Evolutionary conservation across 1,140 invertebrate species (phyloP), one percentile per base, ranked within the genome.

Genomic region (Ruditapes philippinarum): DNA sequence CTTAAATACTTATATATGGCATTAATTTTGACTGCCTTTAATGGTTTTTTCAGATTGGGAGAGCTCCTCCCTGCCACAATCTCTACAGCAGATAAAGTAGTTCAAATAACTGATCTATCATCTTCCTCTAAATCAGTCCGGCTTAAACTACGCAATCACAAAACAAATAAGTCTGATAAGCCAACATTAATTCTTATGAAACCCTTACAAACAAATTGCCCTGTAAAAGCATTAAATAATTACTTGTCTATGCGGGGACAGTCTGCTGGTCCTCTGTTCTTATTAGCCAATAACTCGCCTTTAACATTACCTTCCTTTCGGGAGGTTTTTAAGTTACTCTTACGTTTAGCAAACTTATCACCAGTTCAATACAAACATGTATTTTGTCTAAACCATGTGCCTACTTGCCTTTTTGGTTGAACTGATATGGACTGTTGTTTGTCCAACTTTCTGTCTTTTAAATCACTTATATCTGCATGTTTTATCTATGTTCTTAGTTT

Each of bases 11-110:
- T 74, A 2, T 74, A 74, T 25, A n/a, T 1, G 14, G 33, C 70
- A 7, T 12, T 74, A 11, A 74, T 74, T 11, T 49, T 74, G 14
- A 25, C 36, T 42, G 40, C 36, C 31, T 74, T 74, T 28, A 22
- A 28, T 74, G 70, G n/a, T 9, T 74, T 74, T 74, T 74, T 74
- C 40, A 7, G 70, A 40, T 3, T 74, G 4, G 70, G 70, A n/a
- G 70, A 74, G 42, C 36, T 74, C 9, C 42, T 74, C 19, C 33
- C 70, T 42, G 11, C 9, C 31, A 42, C 33, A 74, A 19, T 25
- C 9, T 5, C 25, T 2, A 5, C n/a, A 11, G 19, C 36, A 1
- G 5, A 3, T 5, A 49, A 22, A 9, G 70, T 74, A 12, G 28
- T 74, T n/a, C 70, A 74, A 74, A 2, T 40, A 19, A 19, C 40